Conservation (phyloP, 2,113 vertebrate species). For the Prochilodus magdalenae region DNA sequence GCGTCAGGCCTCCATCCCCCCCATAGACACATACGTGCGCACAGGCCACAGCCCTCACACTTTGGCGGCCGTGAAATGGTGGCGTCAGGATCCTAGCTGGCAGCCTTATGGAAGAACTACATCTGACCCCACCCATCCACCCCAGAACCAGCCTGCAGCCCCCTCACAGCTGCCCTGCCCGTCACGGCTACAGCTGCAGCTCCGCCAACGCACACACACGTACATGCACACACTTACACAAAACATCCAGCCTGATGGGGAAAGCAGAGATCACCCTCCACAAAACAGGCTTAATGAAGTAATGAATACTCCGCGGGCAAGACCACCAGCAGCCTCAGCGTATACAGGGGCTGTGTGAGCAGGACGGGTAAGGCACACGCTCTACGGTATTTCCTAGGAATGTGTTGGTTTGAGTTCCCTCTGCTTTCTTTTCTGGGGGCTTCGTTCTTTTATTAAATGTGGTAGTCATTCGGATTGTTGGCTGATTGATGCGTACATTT, state of each 20-base stretch:
- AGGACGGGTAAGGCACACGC: conserved; percentile 34
- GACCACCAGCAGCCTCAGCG: conserved; percentile 63
- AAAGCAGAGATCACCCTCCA: conserved; percentile 52
- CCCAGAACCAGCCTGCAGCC: conserved; percentile 61
- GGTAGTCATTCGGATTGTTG: no score
- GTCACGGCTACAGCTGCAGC: conserved; percentile 47
- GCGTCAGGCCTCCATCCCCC: conserved; percentile 34
- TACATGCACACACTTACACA: conserved; percentile 30
- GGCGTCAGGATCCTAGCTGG: conserved; percentile 54
- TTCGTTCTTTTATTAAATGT: no score
- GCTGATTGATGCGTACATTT: no score
- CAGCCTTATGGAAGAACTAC: conserved; percentile 31
- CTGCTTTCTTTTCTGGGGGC: no score
- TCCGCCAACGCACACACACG: conserved; percentile 36
- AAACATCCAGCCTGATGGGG: conserved; percentile 36
- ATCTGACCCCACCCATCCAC: conserved; percentile 56
- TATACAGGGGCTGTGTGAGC: conserved; percentile 33
- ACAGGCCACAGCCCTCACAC: conserved; percentile 59
- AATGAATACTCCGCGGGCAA: conserved; percentile 55
- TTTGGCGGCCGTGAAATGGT: conserved; percentile 57
- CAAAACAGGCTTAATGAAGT: conserved; percentile 45
- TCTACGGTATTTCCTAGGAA: background rate
- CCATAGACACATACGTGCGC: conserved; percentile 27
- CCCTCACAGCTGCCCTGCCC: conserved; percentile 40
- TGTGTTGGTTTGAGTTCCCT: no score